Evolutionary conservation across 2,113 vertebrate genomes (phyloP), one percentile per base, ranked within the genome.

Genomic region (Calidris pygmaea): DNA sequence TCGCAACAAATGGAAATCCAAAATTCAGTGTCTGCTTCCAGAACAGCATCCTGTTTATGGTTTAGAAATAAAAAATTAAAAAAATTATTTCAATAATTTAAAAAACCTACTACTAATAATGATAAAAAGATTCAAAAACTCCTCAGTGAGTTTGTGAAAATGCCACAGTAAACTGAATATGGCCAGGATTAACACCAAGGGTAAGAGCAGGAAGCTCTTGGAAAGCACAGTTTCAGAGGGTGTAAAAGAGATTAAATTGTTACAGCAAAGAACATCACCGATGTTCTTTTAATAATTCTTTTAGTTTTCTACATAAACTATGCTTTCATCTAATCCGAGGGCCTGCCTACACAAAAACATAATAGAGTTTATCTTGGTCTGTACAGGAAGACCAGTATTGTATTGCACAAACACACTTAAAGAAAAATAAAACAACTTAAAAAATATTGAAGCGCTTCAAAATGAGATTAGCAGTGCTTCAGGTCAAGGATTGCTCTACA

Each of bases 1-100:
- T 98, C 97, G 14, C 98, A 99, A 88, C 98, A 99, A 67, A 99
- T 92, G 2, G 98, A 98, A 81, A 99, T 98, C 99, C 99, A 99
- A 94, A 99, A 99, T 75, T 99, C 99, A n/a, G 98, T 97, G 56
- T 99, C 99, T 62, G 95, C 96, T 94, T 99, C 99, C 97, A 99
- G 96, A 52, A 98, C 95, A 6, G 98, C 96, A 67, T 99, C 99
- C 99, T 99, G 82, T 52, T 78, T n/a, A 67, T 10, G 71, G 56
- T 95, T 87, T 58, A 72, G 68, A 70, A 23, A 82, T 4, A 35
- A n/a, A 84, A 16, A 24, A 50, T 41, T 21, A 20, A 29, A 50
- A 34, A 39, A 39, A 67, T 22, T 8, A 78, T 22, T 58, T 75
- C 10, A 82, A 48, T 19, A 76, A 55, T 45, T 63, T 41, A 55